phyloP scores from a whole-genome alignment of 2,113 vertebrate genomes.

The Podilymbus podiceps region DNA sequence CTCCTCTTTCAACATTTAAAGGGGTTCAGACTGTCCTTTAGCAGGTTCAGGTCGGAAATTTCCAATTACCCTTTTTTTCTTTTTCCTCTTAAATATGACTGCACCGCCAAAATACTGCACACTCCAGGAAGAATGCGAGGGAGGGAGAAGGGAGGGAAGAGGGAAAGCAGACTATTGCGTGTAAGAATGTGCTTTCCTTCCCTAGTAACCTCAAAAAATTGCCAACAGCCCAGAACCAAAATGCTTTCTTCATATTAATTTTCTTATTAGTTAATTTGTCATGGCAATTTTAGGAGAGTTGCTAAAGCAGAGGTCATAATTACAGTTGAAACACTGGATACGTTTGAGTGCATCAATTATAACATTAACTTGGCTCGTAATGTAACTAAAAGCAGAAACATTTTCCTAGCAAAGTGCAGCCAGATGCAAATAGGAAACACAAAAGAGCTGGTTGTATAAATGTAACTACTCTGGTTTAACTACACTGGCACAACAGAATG shows the following conservation, averaged over 20 bases:
- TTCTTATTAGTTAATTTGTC: slow-evolving; percentile 57
- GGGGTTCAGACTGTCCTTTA: not conserved
- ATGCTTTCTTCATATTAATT: slow-evolving; percentile 44
- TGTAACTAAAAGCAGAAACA: slow-evolving; percentile 1
- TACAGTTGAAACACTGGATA: slow-evolving; percentile 20
- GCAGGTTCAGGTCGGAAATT: not conserved
- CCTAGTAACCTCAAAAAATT: not conserved
- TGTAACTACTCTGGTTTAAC: not conserved
- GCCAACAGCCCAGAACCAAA: slow-evolving; percentile 27
- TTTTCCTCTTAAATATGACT: not conserved
- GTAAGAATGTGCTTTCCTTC: not conserved
- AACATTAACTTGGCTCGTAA: slow-evolving; percentile 15
- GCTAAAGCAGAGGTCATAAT: slow-evolving; percentile 50
- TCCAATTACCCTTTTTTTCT: not conserved
- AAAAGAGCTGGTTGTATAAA: not conserved
- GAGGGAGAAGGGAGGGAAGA: not conserved
- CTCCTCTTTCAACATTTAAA: not conserved
- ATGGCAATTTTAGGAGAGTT: slow-evolving; percentile 26
- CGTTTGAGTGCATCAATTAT: slow-evolving; percentile 35
- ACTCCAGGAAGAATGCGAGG: not conserved
- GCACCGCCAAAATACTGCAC: not conserved
- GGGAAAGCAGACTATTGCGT: not conserved
- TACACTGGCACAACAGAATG: not conserved
- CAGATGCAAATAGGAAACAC: not conserved
- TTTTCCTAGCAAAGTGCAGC: not conserved